Conservation (phyloP, 37 sponge, comb jelly and placozoan species). For the Hormiphora californensis region DNA sequence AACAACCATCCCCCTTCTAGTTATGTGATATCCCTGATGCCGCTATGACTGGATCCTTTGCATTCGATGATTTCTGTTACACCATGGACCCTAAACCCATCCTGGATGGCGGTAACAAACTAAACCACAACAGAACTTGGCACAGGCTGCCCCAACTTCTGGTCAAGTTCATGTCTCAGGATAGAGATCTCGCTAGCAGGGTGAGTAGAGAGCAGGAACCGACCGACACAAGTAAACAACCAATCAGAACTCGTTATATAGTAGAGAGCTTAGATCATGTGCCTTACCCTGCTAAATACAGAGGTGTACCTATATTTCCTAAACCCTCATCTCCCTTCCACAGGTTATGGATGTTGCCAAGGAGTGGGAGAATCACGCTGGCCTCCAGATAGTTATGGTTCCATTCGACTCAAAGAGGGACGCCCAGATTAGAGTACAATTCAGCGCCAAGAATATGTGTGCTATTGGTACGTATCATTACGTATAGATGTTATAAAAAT, state of each 20-base stretch:
- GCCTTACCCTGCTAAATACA: too few relatives aligned
- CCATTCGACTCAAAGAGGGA: constrained; percentile 9
- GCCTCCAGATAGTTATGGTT: background rate
- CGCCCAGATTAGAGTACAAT: constrained; percentile 38
- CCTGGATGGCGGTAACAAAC: constrained; percentile 4
- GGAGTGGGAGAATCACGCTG: constrained; percentile 51
- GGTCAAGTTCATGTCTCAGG: constrained; percentile 39
- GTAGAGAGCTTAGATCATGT: too few relatives aligned
- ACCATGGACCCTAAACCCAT: constrained; percentile 42
- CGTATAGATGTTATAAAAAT: background rate
- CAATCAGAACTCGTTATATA: too few relatives aligned
- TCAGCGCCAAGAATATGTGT: constrained; percentile 22
- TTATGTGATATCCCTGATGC: constrained; percentile 51
- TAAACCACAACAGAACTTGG: constrained; percentile 43
- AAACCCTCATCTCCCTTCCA: too few relatives aligned
- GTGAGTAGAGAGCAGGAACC: too few relatives aligned
- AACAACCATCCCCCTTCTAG: background rate
- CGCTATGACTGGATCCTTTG: constrained; percentile 46
- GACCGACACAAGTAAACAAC: too few relatives aligned
- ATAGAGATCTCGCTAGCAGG: constrained; percentile 44
- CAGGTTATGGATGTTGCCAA: constrained; percentile 50
- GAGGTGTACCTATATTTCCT: too few relatives aligned
- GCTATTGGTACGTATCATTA: background rate
- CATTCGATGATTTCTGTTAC: constrained; percentile 51
- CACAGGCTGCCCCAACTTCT: constrained; percentile 51